Percentiles rank a stretch among this genome's conserved stretches.
Conservation (phyloP, 2,888 invertebrate genomes). For the Drosophila affinis region DNA sequence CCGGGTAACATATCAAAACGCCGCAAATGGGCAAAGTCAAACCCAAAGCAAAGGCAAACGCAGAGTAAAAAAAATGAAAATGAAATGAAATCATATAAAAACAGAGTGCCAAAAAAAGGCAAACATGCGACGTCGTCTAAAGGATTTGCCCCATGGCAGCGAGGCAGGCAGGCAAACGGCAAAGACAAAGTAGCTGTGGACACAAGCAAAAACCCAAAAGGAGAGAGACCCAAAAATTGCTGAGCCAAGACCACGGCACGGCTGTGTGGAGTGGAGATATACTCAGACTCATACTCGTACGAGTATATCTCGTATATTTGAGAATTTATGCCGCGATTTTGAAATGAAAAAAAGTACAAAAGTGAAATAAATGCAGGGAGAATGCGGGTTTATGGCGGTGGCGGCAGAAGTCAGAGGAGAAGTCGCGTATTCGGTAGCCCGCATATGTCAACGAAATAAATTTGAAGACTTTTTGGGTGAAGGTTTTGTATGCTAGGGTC, state of each 20-base stretch:
- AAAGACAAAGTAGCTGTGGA: slow-evolving; percentile 73
- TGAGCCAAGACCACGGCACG: slow-evolving; percentile 49
- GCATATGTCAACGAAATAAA: slow-evolving; percentile 43
- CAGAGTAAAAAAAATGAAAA: slow-evolving; percentile 27
- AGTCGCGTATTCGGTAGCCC: slow-evolving; percentile 56
- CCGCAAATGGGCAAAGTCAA: slow-evolving; percentile 74
- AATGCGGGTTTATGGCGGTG: slow-evolving; percentile 17
- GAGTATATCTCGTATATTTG: slow-evolving; percentile 44
- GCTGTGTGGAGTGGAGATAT: slow-evolving; percentile 16
- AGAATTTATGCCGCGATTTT: slow-evolving; percentile 71
- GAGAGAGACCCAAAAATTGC: slow-evolving; percentile 46
- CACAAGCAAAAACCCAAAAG: slow-evolving; percentile 42
- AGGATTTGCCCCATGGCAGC: slow-evolving; percentile 69
- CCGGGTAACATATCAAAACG: slow-evolving; percentile 78
- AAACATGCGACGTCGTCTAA: slow-evolving; percentile 77
- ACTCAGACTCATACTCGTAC: background rate
- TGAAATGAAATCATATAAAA: slow-evolving; percentile 65
- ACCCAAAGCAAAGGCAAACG: slow-evolving; percentile 24
- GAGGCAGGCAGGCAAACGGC: slow-evolving; percentile 33
- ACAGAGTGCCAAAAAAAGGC: slow-evolving; percentile 56
- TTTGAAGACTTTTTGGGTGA: slow-evolving; percentile 16
- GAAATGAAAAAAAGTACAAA: slow-evolving; percentile 42
- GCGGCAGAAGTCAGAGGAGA: slow-evolving; percentile 38
- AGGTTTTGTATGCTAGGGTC: background rate
- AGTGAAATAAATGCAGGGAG: slow-evolving; percentile 59